These are phyloP conservation scores for Drosophila multiciliata DNA, from an alignment of 2,888 invertebrate species.

Conservation along the genomic window DNA sequence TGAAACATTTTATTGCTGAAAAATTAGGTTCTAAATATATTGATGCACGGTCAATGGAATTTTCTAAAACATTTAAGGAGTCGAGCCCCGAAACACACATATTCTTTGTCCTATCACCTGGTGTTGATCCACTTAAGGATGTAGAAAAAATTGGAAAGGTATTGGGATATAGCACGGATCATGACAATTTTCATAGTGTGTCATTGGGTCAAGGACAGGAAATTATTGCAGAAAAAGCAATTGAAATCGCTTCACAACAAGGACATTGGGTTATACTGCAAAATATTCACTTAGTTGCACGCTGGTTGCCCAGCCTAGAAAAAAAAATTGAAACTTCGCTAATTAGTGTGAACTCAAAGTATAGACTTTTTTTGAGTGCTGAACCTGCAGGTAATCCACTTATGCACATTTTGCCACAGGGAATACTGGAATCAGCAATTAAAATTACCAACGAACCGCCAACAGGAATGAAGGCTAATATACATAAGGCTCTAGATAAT, in stretches of 20 bases:
- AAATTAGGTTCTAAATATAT: conserved; percentile 93
- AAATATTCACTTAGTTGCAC: conserved; percentile 96
- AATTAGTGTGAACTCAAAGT: conserved; percentile 88
- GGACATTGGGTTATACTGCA: conserved; percentile 98
- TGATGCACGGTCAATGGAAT: conserved; percentile 91
- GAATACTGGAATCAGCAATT: conserved; percentile 1
- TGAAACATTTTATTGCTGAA: conserved; percentile 93
- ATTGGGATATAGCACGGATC: conserved; percentile 91
- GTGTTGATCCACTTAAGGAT: conserved; percentile 97
- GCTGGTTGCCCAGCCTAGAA: conserved; percentile 94
- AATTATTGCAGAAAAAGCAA: conserved; percentile 94
- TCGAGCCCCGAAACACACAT: conserved; percentile 93
- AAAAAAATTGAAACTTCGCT: conserved; percentile 95
- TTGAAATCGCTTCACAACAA: conserved; percentile 89
- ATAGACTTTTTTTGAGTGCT: conserved; percentile 93
- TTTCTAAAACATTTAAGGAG: conserved; percentile 94
- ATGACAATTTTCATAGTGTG: conserved; percentile 95
- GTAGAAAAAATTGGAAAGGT: conserved; percentile 94
- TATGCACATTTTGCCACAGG: conserved; percentile 83
- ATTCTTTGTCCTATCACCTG: conserved; percentile 97
- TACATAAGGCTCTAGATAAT: conserved; percentile 2
- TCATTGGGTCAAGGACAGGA: conserved; percentile 98
- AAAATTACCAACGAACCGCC: conserved; percentile 2
- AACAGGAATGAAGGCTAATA: neutral
- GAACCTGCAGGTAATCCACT: conserved; percentile 91